A percentile compares a stretch with the other conserved stretches of the same genome.
phyloP scores from a whole-genome alignment of 2,113 vertebrate species.

The Macroglossus sobrinus region DNA sequence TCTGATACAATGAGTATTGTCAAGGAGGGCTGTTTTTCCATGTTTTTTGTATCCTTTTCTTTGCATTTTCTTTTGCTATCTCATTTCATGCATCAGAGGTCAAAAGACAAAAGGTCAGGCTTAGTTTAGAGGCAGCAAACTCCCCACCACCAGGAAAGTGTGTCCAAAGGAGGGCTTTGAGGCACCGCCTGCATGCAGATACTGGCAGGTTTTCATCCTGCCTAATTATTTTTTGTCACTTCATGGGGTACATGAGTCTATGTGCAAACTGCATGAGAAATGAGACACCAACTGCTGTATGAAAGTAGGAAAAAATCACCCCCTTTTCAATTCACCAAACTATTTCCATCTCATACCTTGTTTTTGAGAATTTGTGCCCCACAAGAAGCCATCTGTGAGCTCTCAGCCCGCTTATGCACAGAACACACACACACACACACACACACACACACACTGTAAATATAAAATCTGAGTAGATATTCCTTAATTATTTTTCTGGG shows the following conservation, averaged over 20 bases:
- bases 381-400: background rate
- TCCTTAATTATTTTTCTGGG: conserved; percentile 5
- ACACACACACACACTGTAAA: background rate
- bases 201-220: background rate
- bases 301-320: background rate
- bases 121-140: conserved; percentile 32
- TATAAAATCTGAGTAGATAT: background rate
- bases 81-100: conserved; percentile 62
- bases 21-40: conserved; percentile 48
- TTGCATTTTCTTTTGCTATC: conserved; percentile 75
- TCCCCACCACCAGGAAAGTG: conserved; percentile 43
- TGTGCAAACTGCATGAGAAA: background rate
- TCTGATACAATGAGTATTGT: conserved; percentile 56
- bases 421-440: background rate
- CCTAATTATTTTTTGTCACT: background rate
- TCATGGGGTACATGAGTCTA: background rate
- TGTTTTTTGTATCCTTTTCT: conserved; percentile 76
- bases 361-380: conserved; percentile 29
- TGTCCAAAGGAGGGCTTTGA: conserved; percentile 38
- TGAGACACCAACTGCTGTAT: background rate
- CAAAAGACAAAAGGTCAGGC: conserved; percentile 74
- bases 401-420: background rate
- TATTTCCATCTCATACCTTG: conserved; percentile 15
- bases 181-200: conserved; percentile 26
- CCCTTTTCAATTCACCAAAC: background rate